Evolutionary conservation across 1,140 invertebrate species (phyloP).

Genomic region (Leptinotarsa undecemlineata): DNA sequence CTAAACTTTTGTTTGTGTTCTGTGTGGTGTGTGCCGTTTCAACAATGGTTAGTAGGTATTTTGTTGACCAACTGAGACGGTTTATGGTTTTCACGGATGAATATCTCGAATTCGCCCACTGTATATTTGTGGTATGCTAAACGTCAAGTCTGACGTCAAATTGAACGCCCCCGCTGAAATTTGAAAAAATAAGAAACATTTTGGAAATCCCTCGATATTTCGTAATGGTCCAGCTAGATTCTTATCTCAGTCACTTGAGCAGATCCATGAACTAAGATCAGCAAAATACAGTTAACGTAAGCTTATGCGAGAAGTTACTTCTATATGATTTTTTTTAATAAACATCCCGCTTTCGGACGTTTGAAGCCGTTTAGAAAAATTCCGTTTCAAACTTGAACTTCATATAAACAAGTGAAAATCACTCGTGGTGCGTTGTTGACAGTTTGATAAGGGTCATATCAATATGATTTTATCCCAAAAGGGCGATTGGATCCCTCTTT

Average conservation of each 20-base stretch:
- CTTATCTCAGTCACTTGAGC: background rate
- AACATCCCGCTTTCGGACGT: too few relatives aligned
- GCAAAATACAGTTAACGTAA: too few relatives aligned
- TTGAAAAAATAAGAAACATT: slow-evolving; percentile 18
- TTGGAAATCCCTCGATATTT: slow-evolving; percentile 8
- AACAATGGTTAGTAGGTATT: slow-evolving; percentile 13
- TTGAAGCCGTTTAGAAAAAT: too few relatives aligned
- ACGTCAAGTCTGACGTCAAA: slow-evolving; percentile 50
- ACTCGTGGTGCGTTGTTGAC: too few relatives aligned
- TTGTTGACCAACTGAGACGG: background rate
- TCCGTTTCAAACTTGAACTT: too few relatives aligned
- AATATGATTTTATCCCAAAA: too few relatives aligned
- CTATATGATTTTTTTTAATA: too few relatives aligned
- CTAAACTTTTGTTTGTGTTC: background rate
- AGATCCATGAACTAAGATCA: too few relatives aligned
- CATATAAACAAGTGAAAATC: too few relatives aligned
- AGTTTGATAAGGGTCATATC: too few relatives aligned
- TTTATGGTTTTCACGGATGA: background rate
- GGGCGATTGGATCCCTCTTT: too few relatives aligned
- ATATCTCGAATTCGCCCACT: slow-evolving; percentile 19
- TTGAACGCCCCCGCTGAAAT: slow-evolving; percentile 41
- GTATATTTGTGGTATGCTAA: slow-evolving; percentile 44
- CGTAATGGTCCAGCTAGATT: background rate
- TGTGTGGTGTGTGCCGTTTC: slow-evolving; percentile 12
- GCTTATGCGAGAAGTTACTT: too few relatives aligned